Evolutionary conservation across 2,888 invertebrate genomes (phyloP).

Genomic region (Leucoptera coffeella): DNA sequence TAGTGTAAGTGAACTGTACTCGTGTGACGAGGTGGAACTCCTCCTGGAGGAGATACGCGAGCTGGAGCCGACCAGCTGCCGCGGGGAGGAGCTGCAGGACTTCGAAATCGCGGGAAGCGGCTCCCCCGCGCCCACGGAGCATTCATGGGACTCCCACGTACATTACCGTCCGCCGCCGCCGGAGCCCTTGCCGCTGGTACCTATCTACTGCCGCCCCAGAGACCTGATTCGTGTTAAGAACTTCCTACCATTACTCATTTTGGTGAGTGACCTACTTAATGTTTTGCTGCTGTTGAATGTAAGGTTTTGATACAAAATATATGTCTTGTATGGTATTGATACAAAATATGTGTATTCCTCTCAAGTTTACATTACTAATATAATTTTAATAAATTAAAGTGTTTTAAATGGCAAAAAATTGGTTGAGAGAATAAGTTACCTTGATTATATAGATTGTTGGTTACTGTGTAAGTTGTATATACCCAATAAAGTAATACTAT

Average conservation of each 20-base stretch:
- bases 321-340: no score
- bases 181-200: constrained; percentile 29
- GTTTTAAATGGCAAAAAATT: no score
- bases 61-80: constrained; percentile 48
- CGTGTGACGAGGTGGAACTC: constrained; percentile 52
- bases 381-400: no score
- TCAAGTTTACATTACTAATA: no score
- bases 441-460: no score
- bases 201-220: constrained; percentile 33
- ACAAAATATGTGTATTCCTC: no score
- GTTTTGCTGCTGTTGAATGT: no score
- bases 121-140: constrained; percentile 43
- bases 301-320: no score
- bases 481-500: no score
- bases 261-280: constrained; percentile 12
- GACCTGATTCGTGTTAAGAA: constrained; percentile 15
- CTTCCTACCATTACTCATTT: constrained; percentile 14
- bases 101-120: constrained; percentile 53
- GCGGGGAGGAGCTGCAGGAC: constrained; percentile 46
- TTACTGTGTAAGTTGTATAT: no score
- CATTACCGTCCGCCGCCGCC: constrained; percentile 36
- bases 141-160: constrained; percentile 49
- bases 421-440: no score
- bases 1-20: constrained; percentile 50
- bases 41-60: constrained; percentile 47